Evolutionary conservation across 2,113 vertebrate genomes (phyloP).

Genomic region (Lynx canadensis): DNA sequence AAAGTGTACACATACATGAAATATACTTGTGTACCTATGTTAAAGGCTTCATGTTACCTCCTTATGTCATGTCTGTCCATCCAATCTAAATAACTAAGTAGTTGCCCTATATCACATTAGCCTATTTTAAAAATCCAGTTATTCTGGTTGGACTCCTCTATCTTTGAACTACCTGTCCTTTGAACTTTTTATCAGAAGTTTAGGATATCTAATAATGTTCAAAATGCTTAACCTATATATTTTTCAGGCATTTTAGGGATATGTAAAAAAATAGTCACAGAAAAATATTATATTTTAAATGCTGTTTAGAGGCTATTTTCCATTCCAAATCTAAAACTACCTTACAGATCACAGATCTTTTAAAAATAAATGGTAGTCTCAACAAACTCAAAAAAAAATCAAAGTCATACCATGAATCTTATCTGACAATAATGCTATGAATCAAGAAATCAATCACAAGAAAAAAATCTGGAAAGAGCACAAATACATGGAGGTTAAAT

Average conservation of each 20-base stretch:
- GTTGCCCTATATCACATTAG: background rate
- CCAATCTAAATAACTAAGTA: background rate
- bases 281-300: background rate
- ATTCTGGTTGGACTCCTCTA: background rate
- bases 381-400: background rate
- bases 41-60: background rate
- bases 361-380: background rate
- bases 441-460: too few relatives aligned
- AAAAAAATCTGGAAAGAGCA: too few relatives aligned
- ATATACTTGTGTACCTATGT: background rate
- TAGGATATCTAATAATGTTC: background rate
- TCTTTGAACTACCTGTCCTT: background rate
- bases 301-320: background rate
- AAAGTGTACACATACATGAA: background rate
- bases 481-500: background rate
- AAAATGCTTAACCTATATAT: background rate
- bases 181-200: background rate
- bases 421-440: background rate
- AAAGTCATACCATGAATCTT: background rate
- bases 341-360: background rate
- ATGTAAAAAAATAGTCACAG: background rate
- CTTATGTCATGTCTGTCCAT: background rate
- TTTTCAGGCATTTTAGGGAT: background rate
- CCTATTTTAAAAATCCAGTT: background rate
- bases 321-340: background rate